Evolutionary conservation across 2,113 vertebrate genomes (phyloP).

Genomic region (Rhodinocichla rosea): DNA sequence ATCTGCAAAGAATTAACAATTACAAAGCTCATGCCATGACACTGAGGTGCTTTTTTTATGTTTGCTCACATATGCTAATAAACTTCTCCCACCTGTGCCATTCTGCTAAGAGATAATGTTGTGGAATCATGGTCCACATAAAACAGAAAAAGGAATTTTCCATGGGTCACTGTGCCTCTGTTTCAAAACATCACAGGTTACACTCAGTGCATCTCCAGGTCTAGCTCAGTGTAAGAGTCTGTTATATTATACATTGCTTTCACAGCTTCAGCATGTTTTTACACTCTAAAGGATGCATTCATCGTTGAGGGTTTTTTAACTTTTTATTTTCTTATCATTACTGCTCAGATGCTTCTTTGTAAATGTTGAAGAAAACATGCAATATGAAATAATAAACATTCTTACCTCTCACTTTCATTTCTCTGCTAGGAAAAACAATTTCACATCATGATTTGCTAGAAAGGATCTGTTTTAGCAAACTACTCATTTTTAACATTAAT

Average conservation of each 20-base stretch:
- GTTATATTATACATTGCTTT: background rate
- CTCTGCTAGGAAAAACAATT: background rate
- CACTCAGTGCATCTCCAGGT: background rate
- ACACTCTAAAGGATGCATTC: background rate
- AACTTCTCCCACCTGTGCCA: background rate
- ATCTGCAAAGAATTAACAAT: background rate
- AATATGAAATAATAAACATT: background rate
- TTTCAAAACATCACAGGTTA: background rate
- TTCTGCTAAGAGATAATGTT: background rate
- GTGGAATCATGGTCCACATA: background rate
- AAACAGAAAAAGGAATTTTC: background rate
- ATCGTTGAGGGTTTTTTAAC: background rate
- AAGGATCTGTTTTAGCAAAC: background rate
- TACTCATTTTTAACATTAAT: background rate
- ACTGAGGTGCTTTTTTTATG: background rate
- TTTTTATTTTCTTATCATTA: background rate
- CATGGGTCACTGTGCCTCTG: background rate
- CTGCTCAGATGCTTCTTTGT: background rate
- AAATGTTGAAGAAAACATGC: background rate
- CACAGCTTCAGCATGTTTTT: background rate
- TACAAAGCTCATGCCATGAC: background rate
- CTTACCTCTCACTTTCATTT: background rate
- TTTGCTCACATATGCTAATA: background rate
- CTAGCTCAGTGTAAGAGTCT: background rate
- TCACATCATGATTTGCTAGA: background rate